Conservation (phyloP, 1,140 invertebrate species). For the Atta colombica region DNA sequence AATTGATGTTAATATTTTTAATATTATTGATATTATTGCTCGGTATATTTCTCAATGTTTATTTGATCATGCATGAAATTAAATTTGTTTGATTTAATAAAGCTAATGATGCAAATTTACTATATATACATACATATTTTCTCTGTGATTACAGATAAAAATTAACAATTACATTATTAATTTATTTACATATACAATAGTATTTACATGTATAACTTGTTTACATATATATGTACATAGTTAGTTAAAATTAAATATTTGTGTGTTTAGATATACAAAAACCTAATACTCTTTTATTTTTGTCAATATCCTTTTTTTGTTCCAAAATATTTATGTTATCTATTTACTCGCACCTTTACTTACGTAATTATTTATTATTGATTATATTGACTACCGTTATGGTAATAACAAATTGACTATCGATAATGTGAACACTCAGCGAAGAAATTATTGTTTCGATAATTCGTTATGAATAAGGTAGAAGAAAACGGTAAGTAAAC, state of each 20-base stretch:
- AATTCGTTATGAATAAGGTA: slow-evolving; percentile 20
- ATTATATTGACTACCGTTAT: not conserved
- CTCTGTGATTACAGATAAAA: not conserved
- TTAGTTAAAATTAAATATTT: not conserved
- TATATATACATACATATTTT: not conserved
- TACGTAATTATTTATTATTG: slow-evolving; percentile 10
- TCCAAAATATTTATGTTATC: not conserved
- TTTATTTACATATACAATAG: too few species aligned
- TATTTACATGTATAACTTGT: too few species aligned
- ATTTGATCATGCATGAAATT: slow-evolving; percentile 22
- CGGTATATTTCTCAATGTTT: not conserved
- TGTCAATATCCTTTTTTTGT: not conserved
- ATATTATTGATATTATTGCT: not conserved
- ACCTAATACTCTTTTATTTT: not conserved
- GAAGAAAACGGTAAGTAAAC: slow-evolving; percentile 21
- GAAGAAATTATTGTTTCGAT: not conserved
- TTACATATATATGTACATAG: too few species aligned
- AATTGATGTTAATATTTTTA: slow-evolving; percentile 7
- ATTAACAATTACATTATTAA: slow-evolving; percentile 1
- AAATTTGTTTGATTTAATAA: not conserved
- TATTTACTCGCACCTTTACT: not conserved
- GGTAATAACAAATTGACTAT: not conserved
- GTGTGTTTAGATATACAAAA: not conserved
- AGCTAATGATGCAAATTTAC: not conserved
- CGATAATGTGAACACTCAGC: not conserved